A percentile compares a stretch with the other conserved stretches of the same genome.
phyloP scores from a whole-genome alignment of 2,797 vertebrate genomes.

The Nannoperca obscura region DNA sequence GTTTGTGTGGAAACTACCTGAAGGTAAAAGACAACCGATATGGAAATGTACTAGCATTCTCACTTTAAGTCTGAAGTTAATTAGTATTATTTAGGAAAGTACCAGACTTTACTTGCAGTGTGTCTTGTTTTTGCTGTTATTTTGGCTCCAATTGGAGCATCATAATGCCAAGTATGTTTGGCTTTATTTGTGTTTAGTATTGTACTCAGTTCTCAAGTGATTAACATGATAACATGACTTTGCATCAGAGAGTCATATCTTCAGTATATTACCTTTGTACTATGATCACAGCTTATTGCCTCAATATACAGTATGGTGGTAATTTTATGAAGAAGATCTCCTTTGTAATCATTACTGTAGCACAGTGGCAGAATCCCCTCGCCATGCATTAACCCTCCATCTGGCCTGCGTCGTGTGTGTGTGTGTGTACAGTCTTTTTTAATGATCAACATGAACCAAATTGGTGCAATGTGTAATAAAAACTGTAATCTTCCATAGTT shows the following conservation, averaged over 20 bases:
- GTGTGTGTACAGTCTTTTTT: slow-evolving; percentile 11
- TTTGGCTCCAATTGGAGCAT: not conserved
- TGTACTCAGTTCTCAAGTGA: not conserved
- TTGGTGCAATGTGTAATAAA: slow-evolving; percentile 34
- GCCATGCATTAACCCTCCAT: slow-evolving; percentile 42
- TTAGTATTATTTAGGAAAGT: not conserved
- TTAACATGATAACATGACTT: slow-evolving; percentile 23
- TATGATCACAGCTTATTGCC: slow-evolving; percentile 15
- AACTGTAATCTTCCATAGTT: slow-evolving; percentile 36
- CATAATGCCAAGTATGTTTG: not conserved
- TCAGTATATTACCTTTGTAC: slow-evolving; percentile 1
- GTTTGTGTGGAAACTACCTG: not conserved
- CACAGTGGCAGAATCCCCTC: slow-evolving; percentile 18
- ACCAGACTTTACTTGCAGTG: not conserved
- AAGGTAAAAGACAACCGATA: not conserved
- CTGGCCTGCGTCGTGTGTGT: slow-evolving; percentile 33
- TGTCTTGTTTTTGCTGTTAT: not conserved
- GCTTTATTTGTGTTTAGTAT: not conserved
- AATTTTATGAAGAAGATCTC: slow-evolving; percentile 23
- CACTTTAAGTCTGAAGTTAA: not conserved
- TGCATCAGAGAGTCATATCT: slow-evolving; percentile 9
- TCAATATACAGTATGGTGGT: not conserved
- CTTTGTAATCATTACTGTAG: slow-evolving; percentile 24
- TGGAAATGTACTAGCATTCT: not conserved
- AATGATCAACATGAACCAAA: slow-evolving; percentile 35